These are phyloP conservation scores for Nymphalis io DNA, from an alignment of 1,140 invertebrate genomes.

Conservation along the genomic window DNA sequence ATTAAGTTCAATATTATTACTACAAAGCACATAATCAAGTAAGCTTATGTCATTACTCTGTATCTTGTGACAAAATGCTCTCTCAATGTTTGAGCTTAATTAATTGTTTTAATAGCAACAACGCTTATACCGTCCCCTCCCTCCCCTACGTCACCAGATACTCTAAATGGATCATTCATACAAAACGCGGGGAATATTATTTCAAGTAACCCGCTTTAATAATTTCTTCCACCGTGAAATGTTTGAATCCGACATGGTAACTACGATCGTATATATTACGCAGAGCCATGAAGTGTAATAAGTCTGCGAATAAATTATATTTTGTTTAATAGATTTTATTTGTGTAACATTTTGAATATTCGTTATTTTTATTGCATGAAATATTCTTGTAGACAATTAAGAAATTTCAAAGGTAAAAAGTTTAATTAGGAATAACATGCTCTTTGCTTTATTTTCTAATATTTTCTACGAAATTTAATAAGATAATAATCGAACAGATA, in stretches of 20 bases:
- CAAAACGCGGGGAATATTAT: conserved; percentile 43
- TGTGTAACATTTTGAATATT: not conserved
- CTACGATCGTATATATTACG: conserved; percentile 17
- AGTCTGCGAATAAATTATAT: not conserved
- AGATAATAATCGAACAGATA: too few relatives aligned
- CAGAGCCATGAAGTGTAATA: conserved; percentile 7
- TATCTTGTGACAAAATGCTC: conserved; percentile 34
- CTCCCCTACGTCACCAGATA: conserved; percentile 34
- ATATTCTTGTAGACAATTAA: not conserved
- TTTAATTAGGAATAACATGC: too few relatives aligned
- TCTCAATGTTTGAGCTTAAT: conserved; percentile 53
- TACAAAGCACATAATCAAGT: not conserved
- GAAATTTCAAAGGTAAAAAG: too few relatives aligned
- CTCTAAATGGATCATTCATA: conserved; percentile 44
- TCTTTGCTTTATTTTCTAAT: too few relatives aligned
- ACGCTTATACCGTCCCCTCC: not conserved
- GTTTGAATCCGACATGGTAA: conserved; percentile 36
- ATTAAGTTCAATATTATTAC: too few relatives aligned
- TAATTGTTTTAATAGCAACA: conserved; percentile 58
- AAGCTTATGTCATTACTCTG: conserved; percentile 29
- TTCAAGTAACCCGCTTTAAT: conserved; percentile 47
- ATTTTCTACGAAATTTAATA: too few relatives aligned
- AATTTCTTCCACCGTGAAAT: conserved; percentile 43
- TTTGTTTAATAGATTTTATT: not conserved
- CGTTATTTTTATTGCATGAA: not conserved